These are phyloP conservation scores for Apamea epomidion DNA, from an alignment of 2,888 invertebrate species.

Conservation along the genomic window DNA sequence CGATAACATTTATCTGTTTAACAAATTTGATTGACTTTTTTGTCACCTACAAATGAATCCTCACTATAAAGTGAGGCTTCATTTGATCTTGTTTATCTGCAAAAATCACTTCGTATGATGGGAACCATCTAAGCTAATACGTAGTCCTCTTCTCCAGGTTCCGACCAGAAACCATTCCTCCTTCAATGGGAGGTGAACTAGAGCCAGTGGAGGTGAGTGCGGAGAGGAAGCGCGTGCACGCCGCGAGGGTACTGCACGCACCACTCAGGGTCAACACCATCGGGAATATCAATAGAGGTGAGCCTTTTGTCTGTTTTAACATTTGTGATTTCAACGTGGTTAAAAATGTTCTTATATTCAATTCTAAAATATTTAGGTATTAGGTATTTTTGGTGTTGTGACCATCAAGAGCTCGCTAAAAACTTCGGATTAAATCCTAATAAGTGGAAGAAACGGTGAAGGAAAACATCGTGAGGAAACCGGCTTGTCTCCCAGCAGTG, in stretches of 20 bases:
- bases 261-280: constrained; percentile 79
- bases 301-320: background rate
- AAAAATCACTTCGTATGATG: background rate
- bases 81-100: background rate
- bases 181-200: constrained; percentile 59
- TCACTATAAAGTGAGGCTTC: too few species aligned
- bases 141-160: constrained; percentile 56
- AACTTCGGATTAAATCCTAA: background rate
- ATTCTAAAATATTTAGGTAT: background rate
- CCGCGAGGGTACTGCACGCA: constrained; percentile 73
- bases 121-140: background rate
- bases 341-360: background rate
- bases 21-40: background rate
- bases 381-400: background rate
- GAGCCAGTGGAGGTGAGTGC: constrained; percentile 78
- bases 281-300: constrained; percentile 84
- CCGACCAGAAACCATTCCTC: constrained; percentile 60
- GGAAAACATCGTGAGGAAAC: too few species aligned
- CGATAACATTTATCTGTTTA: background rate
- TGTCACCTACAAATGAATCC: background rate
- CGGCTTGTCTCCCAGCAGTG: too few species aligned
- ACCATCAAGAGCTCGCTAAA: background rate
- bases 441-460: background rate
- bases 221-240: constrained; percentile 87
- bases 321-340: background rate